Evolutionary conservation across 2,113 vertebrate genomes (phyloP).

Genomic region (Tenebrosternarchus preto): DNA sequence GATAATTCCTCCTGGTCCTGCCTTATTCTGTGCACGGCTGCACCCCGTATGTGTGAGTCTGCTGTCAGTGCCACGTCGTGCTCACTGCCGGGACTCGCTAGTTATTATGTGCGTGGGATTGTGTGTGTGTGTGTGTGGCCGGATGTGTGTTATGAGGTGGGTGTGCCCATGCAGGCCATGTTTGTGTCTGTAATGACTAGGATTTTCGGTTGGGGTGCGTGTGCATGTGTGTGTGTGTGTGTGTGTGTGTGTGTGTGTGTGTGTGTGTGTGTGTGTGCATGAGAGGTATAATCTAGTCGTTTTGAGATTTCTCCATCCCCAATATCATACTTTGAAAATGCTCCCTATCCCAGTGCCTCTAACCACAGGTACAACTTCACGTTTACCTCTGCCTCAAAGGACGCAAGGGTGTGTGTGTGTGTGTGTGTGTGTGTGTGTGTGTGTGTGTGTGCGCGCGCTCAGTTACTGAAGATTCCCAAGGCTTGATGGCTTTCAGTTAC

Average conservation of each 20-base stretch:
- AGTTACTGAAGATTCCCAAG: no score
- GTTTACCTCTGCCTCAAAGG: constrained; percentile 21
- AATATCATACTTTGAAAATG: constrained; percentile 32
- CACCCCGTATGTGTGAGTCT: background rate
- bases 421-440: background rate
- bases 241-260: background rate
- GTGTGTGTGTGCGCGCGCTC: background rate
- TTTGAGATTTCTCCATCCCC: constrained; percentile 9
- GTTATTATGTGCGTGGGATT: background rate
- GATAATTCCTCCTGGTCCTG: constrained; percentile 29
- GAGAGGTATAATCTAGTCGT: background rate
- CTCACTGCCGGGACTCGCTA: background rate
- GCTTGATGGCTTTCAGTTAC: background rate
- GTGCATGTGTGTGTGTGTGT: background rate
- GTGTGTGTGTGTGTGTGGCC: background rate
- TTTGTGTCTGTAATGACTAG: constrained; percentile 22
- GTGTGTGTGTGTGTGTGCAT: background rate
- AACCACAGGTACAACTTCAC: constrained; percentile 17
- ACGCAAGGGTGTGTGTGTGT: background rate
- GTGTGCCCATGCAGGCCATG: background rate
- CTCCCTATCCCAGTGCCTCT: background rate
- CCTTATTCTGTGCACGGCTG: background rate
- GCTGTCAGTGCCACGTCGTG: background rate
- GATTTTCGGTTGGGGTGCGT: background rate
- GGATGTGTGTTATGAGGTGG: background rate